phyloP scores from a whole-genome alignment of 1,140 invertebrate genomes.

The Drosophila arawakana region DNA sequence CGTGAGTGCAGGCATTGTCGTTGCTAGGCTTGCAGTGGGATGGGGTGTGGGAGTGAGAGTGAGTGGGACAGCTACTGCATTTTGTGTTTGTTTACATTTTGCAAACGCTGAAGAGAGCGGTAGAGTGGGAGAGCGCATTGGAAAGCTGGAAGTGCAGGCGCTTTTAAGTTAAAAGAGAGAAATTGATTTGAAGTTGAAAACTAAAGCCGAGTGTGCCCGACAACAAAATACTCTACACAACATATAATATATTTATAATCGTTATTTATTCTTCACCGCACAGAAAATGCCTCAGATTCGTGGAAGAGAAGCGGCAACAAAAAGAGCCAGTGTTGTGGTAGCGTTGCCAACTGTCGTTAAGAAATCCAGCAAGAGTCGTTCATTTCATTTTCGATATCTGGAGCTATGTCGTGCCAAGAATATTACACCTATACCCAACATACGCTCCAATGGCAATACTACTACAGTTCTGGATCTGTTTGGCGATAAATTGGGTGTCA shows the following conservation, averaged over 20 bases:
- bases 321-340: slow-evolving; percentile 29
- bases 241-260: too few species aligned
- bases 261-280: too few species aligned
- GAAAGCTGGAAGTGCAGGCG: slow-evolving; percentile 35
- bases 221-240: background rate
- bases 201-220: too few species aligned
- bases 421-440: slow-evolving; percentile 64
- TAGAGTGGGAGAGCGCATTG: slow-evolving; percentile 17
- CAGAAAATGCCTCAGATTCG: slow-evolving; percentile 49
- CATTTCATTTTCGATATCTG: slow-evolving; percentile 79
- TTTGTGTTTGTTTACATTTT: slow-evolving; percentile 71
- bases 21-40: background rate
- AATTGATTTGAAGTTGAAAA: background rate
- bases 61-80: slow-evolving; percentile 5
- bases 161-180: background rate
- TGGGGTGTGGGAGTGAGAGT: background rate
- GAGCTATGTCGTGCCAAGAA: slow-evolving; percentile 81
- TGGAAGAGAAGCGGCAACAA: slow-evolving; percentile 29
- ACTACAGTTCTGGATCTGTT: slow-evolving; percentile 86
- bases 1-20: slow-evolving; percentile 9
- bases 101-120: slow-evolving; percentile 16
- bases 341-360: slow-evolving; percentile 54
- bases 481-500: slow-evolving; percentile 87
- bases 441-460: slow-evolving; percentile 82
- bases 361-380: slow-evolving; percentile 73